Evolutionary conservation across 2,797 vertebrate genomes (phyloP).

Genomic region (Pristis pectinata): DNA sequence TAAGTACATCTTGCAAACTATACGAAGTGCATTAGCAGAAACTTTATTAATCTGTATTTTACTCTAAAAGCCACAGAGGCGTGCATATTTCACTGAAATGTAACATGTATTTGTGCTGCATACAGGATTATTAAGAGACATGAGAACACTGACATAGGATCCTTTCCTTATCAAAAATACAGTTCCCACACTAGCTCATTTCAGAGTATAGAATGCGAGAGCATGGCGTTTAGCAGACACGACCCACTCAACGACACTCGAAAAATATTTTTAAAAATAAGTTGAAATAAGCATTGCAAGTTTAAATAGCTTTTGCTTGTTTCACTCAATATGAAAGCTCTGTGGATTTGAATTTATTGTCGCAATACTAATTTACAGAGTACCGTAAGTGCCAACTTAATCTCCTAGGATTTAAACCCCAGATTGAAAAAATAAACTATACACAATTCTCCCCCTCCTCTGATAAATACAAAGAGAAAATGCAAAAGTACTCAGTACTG

Average conservation of each 20-base stretch:
- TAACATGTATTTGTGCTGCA: neutral
- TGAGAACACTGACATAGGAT: conserved; percentile 43
- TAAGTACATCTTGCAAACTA: neutral
- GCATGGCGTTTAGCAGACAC: conserved; percentile 51
- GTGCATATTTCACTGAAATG: neutral
- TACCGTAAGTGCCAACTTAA: neutral
- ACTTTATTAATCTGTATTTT: neutral
- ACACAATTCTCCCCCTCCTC: neutral
- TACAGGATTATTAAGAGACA: conserved; percentile 46
- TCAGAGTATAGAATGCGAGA: conserved; percentile 51
- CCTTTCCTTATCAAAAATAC: conserved; percentile 41
- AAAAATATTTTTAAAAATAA: conserved; percentile 51
- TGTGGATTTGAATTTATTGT: neutral
- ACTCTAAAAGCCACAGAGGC: neutral
- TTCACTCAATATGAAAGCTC: conserved; percentile 45
- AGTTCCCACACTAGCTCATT: conserved; percentile 47
- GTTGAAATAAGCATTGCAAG: conserved; percentile 47
- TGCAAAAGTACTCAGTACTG: neutral
- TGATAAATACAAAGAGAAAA: neutral
- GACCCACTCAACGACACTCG: conserved; percentile 58
- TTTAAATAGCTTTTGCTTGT: conserved; percentile 55
- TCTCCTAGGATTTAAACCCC: neutral
- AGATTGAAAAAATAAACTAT: neutral
- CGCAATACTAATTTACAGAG: neutral
- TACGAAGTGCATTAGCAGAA: neutral